Conservation (phyloP, 2,797 vertebrate genomes). For the Ibycter americanus region DNA sequence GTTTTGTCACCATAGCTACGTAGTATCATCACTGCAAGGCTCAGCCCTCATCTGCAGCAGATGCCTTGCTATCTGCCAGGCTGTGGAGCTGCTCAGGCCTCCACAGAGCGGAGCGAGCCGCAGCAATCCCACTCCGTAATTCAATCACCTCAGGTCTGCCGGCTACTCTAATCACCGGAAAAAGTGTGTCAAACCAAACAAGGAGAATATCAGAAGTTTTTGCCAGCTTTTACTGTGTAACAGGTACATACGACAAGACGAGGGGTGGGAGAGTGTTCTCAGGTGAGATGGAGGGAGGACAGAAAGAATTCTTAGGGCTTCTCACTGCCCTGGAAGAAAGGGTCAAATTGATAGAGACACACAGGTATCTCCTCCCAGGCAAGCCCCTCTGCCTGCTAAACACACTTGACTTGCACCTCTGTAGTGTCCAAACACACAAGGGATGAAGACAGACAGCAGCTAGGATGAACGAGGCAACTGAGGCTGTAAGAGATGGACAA, state of each 20-base stretch:
- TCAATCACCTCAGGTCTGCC: fast-evolving
- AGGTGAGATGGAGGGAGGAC: not conserved
- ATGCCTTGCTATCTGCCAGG: not conserved
- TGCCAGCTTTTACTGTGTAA: not conserved
- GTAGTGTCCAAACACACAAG: too few species aligned
- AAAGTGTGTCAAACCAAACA: not conserved
- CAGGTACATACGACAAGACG: fast-evolving
- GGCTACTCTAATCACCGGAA: too few species aligned
- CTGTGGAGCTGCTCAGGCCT: not conserved
- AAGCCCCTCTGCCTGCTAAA: not conserved
- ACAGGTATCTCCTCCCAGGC: not conserved
- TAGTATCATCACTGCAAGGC: not conserved
- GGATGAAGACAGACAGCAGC: not conserved
- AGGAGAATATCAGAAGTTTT: not conserved
- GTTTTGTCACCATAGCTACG: conserved; percentile 14
- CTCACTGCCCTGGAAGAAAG: not conserved
- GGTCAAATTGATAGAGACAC: not conserved
- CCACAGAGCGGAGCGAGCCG: fast-evolving
- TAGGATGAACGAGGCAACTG: not conserved
- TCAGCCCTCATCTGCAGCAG: not conserved
- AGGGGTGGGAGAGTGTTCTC: not conserved
- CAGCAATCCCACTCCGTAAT: too few species aligned
- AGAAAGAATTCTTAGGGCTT: not conserved
- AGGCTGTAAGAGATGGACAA: not conserved
- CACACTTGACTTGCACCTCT: fast-evolving